Percentiles rank a stretch among this genome's conserved stretches.
These are phyloP conservation scores for Phasia obesa DNA, from an alignment of 2,888 invertebrate genomes.

Conservation along the genomic window DNA sequence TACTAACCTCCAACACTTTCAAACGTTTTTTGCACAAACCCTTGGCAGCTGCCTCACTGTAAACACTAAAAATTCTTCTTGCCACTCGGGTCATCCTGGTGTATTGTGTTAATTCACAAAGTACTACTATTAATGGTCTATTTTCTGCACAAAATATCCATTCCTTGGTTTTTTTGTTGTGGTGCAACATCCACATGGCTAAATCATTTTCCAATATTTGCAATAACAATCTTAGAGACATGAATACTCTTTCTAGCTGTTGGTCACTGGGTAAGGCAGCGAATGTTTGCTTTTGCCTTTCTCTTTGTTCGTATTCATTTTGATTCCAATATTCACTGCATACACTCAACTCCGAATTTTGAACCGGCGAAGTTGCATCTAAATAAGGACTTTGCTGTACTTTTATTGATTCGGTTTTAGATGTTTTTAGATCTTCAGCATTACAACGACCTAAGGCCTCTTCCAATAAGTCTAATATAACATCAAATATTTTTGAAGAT, in stretches of 20 bases:
- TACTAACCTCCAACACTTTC: constrained; percentile 76
- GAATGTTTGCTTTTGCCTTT: constrained; percentile 73
- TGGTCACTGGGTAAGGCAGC: constrained; percentile 76
- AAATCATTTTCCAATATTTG: constrained; percentile 85
- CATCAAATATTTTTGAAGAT: constrained; percentile 72
- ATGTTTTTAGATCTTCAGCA: constrained; percentile 18
- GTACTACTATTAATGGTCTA: constrained; percentile 76
- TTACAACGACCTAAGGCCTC: constrained; percentile 71
- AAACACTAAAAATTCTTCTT: constrained; percentile 76
- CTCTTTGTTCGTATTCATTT: constrained; percentile 78
- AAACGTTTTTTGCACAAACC: constrained; percentile 73
- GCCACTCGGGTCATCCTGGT: constrained; percentile 75
- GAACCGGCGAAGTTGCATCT: constrained; percentile 48
- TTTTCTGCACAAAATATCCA: constrained; percentile 76
- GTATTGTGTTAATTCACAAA: constrained; percentile 76
- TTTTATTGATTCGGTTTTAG: constrained; percentile 41
- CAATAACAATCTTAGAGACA: constrained; percentile 83
- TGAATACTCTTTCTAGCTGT: constrained; percentile 84
- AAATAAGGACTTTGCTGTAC: neutral
- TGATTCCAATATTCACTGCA: constrained; percentile 74
- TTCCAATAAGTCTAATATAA: constrained; percentile 75
- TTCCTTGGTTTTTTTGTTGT: constrained; percentile 76
- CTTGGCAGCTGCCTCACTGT: constrained; percentile 75
- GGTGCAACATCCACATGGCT: constrained; percentile 84
- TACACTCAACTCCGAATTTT: constrained; percentile 56